phyloP scores from a whole-genome alignment of 2,113 vertebrate genomes.

The Pogona vitticeps region DNA sequence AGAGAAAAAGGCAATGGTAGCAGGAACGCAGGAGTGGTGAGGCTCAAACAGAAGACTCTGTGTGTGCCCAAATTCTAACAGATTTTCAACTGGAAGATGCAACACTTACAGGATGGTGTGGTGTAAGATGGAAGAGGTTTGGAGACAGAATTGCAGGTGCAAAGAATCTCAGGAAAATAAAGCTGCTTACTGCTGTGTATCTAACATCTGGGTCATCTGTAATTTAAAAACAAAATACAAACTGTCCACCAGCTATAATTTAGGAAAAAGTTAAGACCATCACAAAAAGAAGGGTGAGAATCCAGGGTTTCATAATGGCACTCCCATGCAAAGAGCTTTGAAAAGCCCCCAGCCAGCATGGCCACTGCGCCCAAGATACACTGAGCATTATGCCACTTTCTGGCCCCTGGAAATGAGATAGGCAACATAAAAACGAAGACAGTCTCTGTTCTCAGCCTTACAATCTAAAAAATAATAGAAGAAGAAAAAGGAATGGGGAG shows the following conservation, averaged over 20 bases:
- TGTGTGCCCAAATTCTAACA: accelerated
- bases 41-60: not conserved
- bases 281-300: not conserved
- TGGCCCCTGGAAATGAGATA: too few relatives aligned
- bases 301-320: not conserved
- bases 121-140: constrained; percentile 94
- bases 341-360: too few relatives aligned
- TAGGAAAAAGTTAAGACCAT: constrained; percentile 29
- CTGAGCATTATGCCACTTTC: too few relatives aligned
- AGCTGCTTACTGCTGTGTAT: constrained; percentile 97
- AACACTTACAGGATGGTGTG: constrained; percentile 92
- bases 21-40: not conserved
- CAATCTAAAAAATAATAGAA: too few relatives aligned
- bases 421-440: too few relatives aligned
- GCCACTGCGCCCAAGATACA: too few relatives aligned
- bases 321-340: too few relatives aligned
- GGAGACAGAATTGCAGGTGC: constrained; percentile 97
- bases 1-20: not conserved
- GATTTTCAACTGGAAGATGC: not conserved
- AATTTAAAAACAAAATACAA: constrained; percentile 36
- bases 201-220: constrained; percentile 92
- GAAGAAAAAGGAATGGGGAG: too few relatives aligned
- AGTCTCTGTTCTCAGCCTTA: too few relatives aligned
- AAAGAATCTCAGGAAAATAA: constrained; percentile 97
- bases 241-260: constrained; percentile 25